A percentile compares a stretch with the other conserved stretches of the same genome.
Evolutionary conservation across 2,113 vertebrate genomes (phyloP).

Genomic region (Cynoglossus semilaevis): DNA sequence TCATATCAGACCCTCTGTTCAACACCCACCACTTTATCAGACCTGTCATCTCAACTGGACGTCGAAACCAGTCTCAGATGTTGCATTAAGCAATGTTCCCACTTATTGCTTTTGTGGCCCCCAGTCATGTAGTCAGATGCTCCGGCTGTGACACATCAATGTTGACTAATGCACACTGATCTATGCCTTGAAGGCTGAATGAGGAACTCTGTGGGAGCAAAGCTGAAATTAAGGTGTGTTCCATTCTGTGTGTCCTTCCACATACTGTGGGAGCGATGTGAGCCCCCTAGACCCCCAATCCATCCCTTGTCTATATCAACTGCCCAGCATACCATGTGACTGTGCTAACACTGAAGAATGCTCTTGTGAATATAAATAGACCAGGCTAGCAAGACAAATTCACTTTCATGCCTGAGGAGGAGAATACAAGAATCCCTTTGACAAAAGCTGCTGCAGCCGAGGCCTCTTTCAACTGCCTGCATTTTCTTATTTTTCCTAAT

Average conservation of each 20-base stretch:
- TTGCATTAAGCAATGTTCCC: conserved; percentile 15
- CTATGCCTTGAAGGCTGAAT: background rate
- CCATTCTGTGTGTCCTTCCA: background rate
- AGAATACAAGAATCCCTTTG: conserved; percentile 68
- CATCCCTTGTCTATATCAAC: conserved; percentile 45
- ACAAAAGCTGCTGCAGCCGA: conserved; percentile 60
- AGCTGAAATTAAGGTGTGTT: conserved; percentile 13
- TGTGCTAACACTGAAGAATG: conserved; percentile 67
- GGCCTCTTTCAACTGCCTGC: conserved; percentile 31
- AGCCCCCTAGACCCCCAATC: background rate
- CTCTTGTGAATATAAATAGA: conserved; percentile 74
- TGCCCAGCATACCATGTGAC: conserved; percentile 53
- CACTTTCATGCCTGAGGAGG: conserved; percentile 65
- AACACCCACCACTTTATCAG: conserved; percentile 1
- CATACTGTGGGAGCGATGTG: background rate
- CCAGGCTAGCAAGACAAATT: conserved; percentile 66
- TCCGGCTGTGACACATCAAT: conserved; percentile 17
- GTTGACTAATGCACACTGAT: conserved; percentile 21
- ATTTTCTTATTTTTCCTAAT: conserved; percentile 13
- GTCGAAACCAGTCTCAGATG: conserved; percentile 3
- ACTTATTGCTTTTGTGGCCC: conserved; percentile 7
- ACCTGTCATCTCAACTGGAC: conserved; percentile 11
- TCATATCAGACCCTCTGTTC: conserved; percentile 14
- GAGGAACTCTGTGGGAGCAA: background rate
- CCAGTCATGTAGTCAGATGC: conserved; percentile 20